phyloP scores from a whole-genome alignment of 1,140 invertebrate genomes.

The Apis laboriosa region DNA sequence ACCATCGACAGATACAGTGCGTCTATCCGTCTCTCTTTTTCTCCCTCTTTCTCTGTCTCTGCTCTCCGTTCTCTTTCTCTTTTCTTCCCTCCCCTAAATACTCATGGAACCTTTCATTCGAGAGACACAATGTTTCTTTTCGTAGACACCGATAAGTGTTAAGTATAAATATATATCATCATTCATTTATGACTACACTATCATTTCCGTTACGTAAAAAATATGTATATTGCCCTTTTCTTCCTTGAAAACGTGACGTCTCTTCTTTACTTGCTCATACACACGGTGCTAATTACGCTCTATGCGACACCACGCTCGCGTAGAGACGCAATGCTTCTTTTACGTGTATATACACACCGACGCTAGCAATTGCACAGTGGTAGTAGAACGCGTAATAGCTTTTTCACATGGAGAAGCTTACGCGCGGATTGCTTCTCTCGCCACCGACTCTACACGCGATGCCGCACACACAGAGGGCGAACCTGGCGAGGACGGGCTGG shows the following conservation, averaged over 20 bases:
- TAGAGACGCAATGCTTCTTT: slow-evolving; percentile 43
- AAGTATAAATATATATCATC: slow-evolving; percentile 24
- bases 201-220: not conserved
- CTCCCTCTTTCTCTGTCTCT: slow-evolving; percentile 42
- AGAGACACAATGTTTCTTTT: slow-evolving; percentile 51
- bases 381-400: slow-evolving; percentile 55
- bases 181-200: slow-evolving; percentile 25
- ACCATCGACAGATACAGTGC: slow-evolving; percentile 52
- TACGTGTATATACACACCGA: slow-evolving; percentile 38
- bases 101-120: slow-evolving; percentile 54
- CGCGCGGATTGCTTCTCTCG: slow-evolving; percentile 61
- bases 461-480: slow-evolving; percentile 63
- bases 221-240: slow-evolving; percentile 3
- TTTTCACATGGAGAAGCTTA: slow-evolving; percentile 66
- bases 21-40: slow-evolving; percentile 57
- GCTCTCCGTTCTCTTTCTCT: slow-evolving; percentile 31
- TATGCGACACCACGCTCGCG: slow-evolving; percentile 47
- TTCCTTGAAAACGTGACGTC: slow-evolving; percentile 19
- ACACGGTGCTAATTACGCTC: slow-evolving; percentile 50
- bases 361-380: slow-evolving; percentile 13
- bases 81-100: slow-evolving; percentile 43
- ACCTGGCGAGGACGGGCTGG: slow-evolving; percentile 55
- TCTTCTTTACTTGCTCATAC: slow-evolving; percentile 23
- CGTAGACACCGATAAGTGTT: slow-evolving; percentile 33
- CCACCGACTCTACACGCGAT: slow-evolving; percentile 58